These are phyloP conservation scores for Synergus laeviventris DNA, from an alignment of 2,888 invertebrate species.

Conservation along the genomic window DNA sequence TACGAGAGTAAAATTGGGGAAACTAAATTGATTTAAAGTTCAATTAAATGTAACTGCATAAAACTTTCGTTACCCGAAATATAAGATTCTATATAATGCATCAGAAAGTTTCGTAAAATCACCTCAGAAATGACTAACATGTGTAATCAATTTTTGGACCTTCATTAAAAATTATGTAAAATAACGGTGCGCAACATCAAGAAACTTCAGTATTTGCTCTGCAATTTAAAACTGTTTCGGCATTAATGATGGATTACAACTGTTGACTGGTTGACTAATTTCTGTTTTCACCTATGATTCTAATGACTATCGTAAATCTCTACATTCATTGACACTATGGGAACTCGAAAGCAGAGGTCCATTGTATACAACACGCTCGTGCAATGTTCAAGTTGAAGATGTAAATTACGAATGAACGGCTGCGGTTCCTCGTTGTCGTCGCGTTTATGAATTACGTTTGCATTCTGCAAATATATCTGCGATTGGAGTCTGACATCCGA, in stretches of 20 bases:
- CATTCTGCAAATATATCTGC: slow-evolving; percentile 20
- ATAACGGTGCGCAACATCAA: no score
- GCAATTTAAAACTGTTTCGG: no score
- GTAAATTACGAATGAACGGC: slow-evolving; percentile 1
- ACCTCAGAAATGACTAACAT: no score
- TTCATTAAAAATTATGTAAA: no score
- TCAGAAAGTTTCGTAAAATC: no score
- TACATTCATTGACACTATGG: slow-evolving; percentile 8
- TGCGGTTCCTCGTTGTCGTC: slow-evolving; percentile 3
- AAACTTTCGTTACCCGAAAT: no score
- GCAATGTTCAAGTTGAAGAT: slow-evolving; percentile 21
- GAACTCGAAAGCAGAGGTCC: background rate
- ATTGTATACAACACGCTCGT: background rate
- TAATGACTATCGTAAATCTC: slow-evolving; percentile 5
- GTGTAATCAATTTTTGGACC: no score
- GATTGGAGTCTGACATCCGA: slow-evolving; percentile 31
- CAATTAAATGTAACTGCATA: no score
- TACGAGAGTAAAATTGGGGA: no score
- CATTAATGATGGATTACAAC: background rate
- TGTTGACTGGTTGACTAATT: background rate
- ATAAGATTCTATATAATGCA: no score
- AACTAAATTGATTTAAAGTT: no score
- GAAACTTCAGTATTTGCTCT: no score
- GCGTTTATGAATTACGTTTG: slow-evolving; percentile 12
- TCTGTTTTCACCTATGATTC: slow-evolving; percentile 1